Base-by-base conservation (phyloP, 2,797 vertebrate species). In the Paedocypris micromegethes region DNA sequence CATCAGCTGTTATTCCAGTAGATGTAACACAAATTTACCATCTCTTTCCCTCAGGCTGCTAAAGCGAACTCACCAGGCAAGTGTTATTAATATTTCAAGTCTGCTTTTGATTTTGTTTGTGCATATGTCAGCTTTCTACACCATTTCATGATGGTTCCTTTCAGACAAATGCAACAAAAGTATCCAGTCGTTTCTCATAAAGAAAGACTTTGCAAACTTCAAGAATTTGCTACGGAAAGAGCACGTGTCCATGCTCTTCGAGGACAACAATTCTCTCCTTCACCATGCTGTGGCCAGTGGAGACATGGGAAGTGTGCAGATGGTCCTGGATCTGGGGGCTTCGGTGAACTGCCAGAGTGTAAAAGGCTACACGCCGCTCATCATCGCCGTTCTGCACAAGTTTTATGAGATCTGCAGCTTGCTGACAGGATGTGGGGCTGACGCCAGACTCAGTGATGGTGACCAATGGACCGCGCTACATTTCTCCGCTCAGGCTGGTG, bases 401-500 rank as follows among this genome's bases (percentile, higher is more conserved):
- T 79, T 83, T 4, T 80, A 86, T 0, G 88, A 93, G 8, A 80
- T 92, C 72, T 83, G 88, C 54, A 50, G 76, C 0, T 42, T 89
- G 43, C 83, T 97, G 67, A 77, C 91, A 78, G 77, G 87, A 6
- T 80, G 79, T 0, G 86, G 85, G 0, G 90, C 92, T 0, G 72
- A 81, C n/a, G 55, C 82, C 44, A 80, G 81, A 60, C 75, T 84
- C 40, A 77, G 73, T 0, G 93, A 94, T 2, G 82, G 89, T 2
- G 93, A 94, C 2, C 73, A 74, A 2, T 96, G 93, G 93, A 85
- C 86, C 0, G 81, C 88, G 0, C 80, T 94, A 7, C 91, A 94
- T 83, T 97, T 94, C 0, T 87, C 90, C 0, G 88, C 92, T 46
- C 93, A 98, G 86, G 89, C 82, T 0, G 92, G 91, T 0, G 92